A percentile compares a stretch with the other conserved stretches of the same genome.
These are phyloP conservation scores for Alethe diademata DNA, from an alignment of 2,113 vertebrate species.

Conservation along the genomic window DNA sequence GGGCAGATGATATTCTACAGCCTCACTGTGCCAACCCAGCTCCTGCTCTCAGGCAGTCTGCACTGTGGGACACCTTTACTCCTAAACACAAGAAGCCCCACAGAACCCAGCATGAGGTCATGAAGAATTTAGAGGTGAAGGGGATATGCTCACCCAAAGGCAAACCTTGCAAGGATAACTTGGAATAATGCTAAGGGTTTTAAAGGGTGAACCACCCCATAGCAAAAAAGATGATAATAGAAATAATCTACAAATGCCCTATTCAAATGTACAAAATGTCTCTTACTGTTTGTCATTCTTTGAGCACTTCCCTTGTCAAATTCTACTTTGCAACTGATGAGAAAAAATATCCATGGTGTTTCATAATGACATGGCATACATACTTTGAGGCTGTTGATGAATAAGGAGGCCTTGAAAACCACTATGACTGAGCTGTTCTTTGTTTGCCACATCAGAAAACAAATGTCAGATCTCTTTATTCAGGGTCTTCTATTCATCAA, in stretches of 20 bases:
- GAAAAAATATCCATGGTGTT: slow-evolving; percentile 28
- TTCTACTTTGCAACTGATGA: background rate
- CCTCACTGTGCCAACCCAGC: background rate
- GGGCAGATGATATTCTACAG: background rate
- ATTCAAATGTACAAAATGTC: background rate
- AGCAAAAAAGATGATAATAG: background rate
- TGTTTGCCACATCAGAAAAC: slow-evolving; percentile 51
- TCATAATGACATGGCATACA: slow-evolving; percentile 25
- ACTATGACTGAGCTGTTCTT: background rate
- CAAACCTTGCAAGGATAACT: background rate
- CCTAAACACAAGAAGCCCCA: background rate
- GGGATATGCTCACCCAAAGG: background rate
- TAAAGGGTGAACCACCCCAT: background rate
- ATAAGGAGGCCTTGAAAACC: slow-evolving; percentile 54
- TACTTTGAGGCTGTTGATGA: slow-evolving; percentile 40
- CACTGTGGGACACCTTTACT: background rate
- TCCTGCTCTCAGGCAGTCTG: background rate
- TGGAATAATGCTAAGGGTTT: background rate
- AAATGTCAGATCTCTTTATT: slow-evolving; percentile 56
- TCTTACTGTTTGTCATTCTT: background rate
- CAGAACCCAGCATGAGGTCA: background rate
- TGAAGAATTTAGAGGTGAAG: background rate
- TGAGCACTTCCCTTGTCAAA: background rate
- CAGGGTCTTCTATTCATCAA: slow-evolving; percentile 68
- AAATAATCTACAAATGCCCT: background rate